A percentile compares a stretch with the other conserved stretches of the same genome.
phyloP scores from a whole-genome alignment of 2,113 vertebrate species.

The Centropus bengalensis region DNA sequence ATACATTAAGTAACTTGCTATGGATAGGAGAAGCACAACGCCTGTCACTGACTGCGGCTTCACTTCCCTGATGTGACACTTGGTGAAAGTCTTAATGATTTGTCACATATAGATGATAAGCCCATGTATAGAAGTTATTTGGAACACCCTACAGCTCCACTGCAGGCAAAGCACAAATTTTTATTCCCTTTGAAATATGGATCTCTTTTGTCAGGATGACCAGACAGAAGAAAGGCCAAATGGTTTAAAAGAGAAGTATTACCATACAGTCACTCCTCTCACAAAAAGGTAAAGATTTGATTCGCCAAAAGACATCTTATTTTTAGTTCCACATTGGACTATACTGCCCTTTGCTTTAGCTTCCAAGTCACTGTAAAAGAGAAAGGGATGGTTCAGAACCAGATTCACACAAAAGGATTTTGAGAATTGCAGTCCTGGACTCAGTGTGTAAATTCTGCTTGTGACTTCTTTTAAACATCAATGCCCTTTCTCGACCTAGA shows the following conservation, averaged over 20 bases:
- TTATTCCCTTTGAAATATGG: neutral
- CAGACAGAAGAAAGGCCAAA: neutral
- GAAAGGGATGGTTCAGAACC: neutral
- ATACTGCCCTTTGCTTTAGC: neutral
- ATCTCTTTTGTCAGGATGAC: neutral
- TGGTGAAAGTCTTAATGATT: conserved; percentile 21
- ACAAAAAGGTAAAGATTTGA: neutral
- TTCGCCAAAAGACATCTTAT: neutral
- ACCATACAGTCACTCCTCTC: neutral
- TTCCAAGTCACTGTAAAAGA: neutral
- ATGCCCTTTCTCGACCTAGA: neutral
- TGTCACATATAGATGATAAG: neutral
- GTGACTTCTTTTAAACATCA: neutral
- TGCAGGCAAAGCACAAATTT: neutral
- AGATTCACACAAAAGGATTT: neutral
- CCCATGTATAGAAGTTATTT: neutral
- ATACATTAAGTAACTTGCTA: conserved; percentile 66
- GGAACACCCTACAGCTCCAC: neutral
- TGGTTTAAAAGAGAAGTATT: neutral
- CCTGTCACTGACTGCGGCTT: conserved; percentile 55
- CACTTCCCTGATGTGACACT: conserved; percentile 5
- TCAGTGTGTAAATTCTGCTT: neutral
- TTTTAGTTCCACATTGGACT: neutral
- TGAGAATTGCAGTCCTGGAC: neutral
- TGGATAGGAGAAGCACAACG: conserved; percentile 50